A percentile compares a stretch with the other conserved stretches of the same genome.
These are phyloP conservation scores for Drosophila auraria DNA, from an alignment of 1,140 invertebrate genomes.

Conservation along the genomic window DNA sequence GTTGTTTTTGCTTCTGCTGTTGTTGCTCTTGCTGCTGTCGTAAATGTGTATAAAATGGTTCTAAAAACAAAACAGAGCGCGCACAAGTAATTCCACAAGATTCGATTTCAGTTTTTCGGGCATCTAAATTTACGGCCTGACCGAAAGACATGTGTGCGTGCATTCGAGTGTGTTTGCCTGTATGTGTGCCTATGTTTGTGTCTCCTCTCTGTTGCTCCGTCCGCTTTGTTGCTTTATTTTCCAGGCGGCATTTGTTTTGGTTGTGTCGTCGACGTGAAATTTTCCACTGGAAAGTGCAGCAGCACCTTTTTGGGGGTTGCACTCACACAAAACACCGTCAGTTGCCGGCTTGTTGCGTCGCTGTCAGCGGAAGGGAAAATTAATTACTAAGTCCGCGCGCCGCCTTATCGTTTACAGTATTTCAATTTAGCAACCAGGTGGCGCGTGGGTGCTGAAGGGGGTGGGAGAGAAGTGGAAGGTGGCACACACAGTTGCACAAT, in stretches of 20 bases:
- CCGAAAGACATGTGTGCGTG: conserved; percentile 39
- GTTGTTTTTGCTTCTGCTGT: conserved; percentile 18
- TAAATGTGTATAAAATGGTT: conserved; percentile 50
- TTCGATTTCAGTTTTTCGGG: conserved; percentile 32
- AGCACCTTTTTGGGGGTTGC: conserved; percentile 43
- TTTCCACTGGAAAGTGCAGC: conserved; percentile 50
- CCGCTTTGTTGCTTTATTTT: conserved; percentile 45
- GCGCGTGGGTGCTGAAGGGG: too few relatives aligned
- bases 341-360: conserved; percentile 53
- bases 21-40: conserved; percentile 25
- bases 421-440: conserved; percentile 52
- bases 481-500: conserved; percentile 50
- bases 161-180: background rate
- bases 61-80: conserved; percentile 62
- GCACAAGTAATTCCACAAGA: conserved; percentile 31
- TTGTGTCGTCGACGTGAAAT: conserved; percentile 46
- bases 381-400: conserved; percentile 37
- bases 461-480: background rate
- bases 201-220: conserved; percentile 20
- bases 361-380: conserved; percentile 21
- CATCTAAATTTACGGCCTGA: conserved; percentile 57
- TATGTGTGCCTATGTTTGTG: conserved; percentile 10
- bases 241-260: conserved; percentile 52
- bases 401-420: conserved; percentile 55
- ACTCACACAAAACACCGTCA: background rate